These are phyloP conservation scores for Dryobates pubescens DNA, from an alignment of 2,797 vertebrate species.

Conservation along the genomic window DNA sequence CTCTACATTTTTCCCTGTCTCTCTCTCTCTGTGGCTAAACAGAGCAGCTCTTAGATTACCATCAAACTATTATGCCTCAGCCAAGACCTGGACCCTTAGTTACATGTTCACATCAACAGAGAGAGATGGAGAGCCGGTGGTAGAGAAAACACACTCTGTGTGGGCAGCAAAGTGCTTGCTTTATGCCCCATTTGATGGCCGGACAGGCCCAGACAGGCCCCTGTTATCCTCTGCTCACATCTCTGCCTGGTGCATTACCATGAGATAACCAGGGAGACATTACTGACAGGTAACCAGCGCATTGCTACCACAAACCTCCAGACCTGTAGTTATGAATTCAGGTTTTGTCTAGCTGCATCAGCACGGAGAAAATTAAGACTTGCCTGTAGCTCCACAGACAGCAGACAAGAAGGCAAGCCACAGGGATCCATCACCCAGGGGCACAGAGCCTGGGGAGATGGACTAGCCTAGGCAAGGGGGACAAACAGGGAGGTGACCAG, in stretches of 20 bases:
- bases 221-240: background rate
- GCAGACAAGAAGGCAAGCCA: background rate
- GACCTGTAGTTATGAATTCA: conserved; percentile 1
- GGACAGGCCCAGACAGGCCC: conserved; percentile 30
- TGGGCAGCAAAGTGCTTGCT: background rate
- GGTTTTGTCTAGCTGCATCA: conserved; percentile 33
- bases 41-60: background rate
- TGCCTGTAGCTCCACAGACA: background rate
- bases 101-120: background rate
- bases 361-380: background rate
- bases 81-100: rapidly evolving
- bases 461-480: background rate
- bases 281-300: background rate
- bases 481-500: background rate
- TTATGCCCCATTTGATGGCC: background rate
- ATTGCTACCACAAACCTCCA: background rate
- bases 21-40: background rate
- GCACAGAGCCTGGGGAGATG: background rate
- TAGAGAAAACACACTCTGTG: background rate
- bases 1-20: background rate
- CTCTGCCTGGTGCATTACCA: background rate
- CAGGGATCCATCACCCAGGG: background rate
- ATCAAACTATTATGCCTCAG: background rate
- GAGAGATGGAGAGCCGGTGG: background rate
- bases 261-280: background rate